phyloP scores from a whole-genome alignment of 2,888 invertebrate species.

The Microdon myrmicae region DNA sequence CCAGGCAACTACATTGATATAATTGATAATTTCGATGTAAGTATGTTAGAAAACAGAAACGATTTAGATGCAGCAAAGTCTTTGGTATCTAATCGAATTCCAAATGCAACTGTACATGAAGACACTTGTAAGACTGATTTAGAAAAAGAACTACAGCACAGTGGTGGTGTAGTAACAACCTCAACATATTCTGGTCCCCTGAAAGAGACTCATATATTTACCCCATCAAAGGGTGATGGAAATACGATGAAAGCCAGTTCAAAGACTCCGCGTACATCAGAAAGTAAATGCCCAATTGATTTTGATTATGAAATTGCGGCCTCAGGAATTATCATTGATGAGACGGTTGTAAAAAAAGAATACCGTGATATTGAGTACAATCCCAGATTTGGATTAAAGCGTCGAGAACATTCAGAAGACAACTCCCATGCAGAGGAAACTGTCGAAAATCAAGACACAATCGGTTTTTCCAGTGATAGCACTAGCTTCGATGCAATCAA shows the following conservation, averaged over 20 bases:
- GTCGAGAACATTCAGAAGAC: constrained; percentile 28
- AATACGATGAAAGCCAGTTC: constrained; percentile 47
- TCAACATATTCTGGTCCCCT: constrained; percentile 62
- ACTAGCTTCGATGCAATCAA: not conserved
- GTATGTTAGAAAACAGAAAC: constrained; percentile 23
- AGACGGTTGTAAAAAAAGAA: constrained; percentile 66
- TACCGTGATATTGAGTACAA: constrained; percentile 67
- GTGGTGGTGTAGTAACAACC: constrained; percentile 51
- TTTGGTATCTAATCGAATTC: constrained; percentile 26
- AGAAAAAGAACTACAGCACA: constrained; percentile 38
- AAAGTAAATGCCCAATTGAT: constrained; percentile 59
- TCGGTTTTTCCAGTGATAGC: constrained; percentile 7
- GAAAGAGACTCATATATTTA: constrained; percentile 67
- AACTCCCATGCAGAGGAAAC: constrained; percentile 16
- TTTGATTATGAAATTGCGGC: constrained; percentile 66
- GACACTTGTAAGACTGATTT: constrained; percentile 42
- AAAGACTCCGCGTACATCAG: constrained; percentile 31
- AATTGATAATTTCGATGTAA: constrained; percentile 44
- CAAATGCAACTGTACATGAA: constrained; percentile 38
- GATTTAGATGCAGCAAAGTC: constrained; percentile 39
- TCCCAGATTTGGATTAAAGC: constrained; percentile 59
- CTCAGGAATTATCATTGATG: constrained; percentile 66
- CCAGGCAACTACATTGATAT: constrained; percentile 56
- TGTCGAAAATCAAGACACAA: constrained; percentile 12
- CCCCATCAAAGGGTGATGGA: constrained; percentile 63